Percentiles rank a stretch among this genome's conserved stretches.
Evolutionary conservation across 2,888 invertebrate species (phyloP).

Genomic region (Rhabditophanes sp.): DNA sequence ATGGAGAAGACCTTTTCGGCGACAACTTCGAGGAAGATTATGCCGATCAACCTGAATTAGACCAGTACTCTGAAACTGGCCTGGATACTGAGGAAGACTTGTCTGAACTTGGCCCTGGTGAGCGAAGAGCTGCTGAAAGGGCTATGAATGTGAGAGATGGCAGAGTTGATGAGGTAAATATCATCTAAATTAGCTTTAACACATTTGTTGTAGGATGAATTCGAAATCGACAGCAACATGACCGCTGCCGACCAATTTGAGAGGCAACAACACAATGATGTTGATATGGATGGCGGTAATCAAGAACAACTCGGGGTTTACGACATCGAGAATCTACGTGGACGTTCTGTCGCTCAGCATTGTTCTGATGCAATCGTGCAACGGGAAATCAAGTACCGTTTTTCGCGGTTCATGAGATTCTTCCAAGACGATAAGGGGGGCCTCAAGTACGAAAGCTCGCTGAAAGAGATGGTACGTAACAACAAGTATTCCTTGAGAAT

Average conservation of each 20-base stretch:
- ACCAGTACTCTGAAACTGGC: slow-evolving; percentile 70
- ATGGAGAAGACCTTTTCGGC: slow-evolving; percentile 55
- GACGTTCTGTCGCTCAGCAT: slow-evolving; percentile 70
- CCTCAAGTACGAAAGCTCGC: slow-evolving; percentile 29
- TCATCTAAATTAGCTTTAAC: slow-evolving; percentile 2
- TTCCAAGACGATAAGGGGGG: slow-evolving; percentile 23
- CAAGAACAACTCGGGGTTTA: too few relatives aligned
- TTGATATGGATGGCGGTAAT: slow-evolving; percentile 15
- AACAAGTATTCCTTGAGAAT: slow-evolving; percentile 68
- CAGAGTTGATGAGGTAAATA: slow-evolving; percentile 46
- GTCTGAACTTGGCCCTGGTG: slow-evolving; percentile 63
- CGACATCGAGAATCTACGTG: slow-evolving; percentile 96
- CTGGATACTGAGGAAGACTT: slow-evolving; percentile 70
- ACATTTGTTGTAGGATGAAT: not conserved
- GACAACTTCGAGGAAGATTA: slow-evolving; percentile 97
- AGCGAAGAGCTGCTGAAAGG: slow-evolving; percentile 73
- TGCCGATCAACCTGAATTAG: slow-evolving; percentile 81
- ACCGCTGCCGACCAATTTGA: too few relatives aligned
- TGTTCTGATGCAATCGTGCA: slow-evolving; percentile 81
- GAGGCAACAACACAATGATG: slow-evolving; percentile 36
- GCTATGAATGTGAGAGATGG: slow-evolving; percentile 71
- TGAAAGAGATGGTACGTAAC: slow-evolving; percentile 45
- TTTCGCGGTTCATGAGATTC: slow-evolving; percentile 27
- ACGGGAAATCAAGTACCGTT: slow-evolving; percentile 79
- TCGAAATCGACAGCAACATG: not conserved